Conservation (phyloP, 2,113 vertebrate genomes). For the Columba janthina region DNA sequence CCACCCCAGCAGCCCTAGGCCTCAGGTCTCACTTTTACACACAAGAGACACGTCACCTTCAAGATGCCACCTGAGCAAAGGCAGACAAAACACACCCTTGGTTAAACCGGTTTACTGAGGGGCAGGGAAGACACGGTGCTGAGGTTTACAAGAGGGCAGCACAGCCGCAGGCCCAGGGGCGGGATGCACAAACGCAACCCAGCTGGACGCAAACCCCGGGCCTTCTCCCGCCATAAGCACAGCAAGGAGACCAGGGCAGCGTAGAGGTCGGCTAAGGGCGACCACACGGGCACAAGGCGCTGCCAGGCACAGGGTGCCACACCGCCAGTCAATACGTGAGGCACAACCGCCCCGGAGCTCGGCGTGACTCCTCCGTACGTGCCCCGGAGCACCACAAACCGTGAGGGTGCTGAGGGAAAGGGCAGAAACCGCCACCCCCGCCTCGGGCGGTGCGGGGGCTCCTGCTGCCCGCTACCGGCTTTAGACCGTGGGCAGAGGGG, state of each 20-base stretch:
- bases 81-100: background rate
- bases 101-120: rapidly evolving
- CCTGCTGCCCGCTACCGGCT: background rate
- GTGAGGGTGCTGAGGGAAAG: background rate
- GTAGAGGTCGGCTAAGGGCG: background rate
- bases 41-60: background rate
- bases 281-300: no score
- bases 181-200: background rate
- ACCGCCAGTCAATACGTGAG: rapidly evolving
- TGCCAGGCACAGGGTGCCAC: background rate
- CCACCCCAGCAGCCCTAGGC: background rate
- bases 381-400: background rate
- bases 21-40: background rate
- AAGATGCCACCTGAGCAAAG: background rate
- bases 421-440: background rate
- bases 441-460: background rate
- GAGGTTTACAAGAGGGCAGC: rapidly evolving
- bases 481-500: no score
- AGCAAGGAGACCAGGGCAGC: background rate
- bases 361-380: background rate
- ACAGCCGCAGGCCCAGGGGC: rapidly evolving
- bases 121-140: rapidly evolving
- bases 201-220: no score
- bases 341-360: background rate
- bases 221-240: background rate